Conservation (phyloP, 1,140 invertebrate species). For the Psilanteris sp. region DNA sequence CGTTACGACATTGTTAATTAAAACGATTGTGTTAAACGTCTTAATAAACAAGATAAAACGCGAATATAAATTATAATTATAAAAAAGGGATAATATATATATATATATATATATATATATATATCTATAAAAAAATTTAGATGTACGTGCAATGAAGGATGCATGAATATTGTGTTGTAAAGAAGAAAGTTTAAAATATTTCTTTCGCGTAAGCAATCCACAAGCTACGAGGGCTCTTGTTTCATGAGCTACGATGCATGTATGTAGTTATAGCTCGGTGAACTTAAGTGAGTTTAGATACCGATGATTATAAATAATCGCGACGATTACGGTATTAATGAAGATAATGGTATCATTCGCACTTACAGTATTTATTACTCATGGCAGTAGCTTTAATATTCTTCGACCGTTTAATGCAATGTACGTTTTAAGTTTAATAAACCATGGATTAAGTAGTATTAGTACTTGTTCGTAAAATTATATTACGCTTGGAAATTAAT, state of each 20-base stretch:
- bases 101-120: too few species aligned
- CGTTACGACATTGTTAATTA: too few species aligned
- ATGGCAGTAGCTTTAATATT: constrained; percentile 45
- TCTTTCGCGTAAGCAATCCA: constrained; percentile 13
- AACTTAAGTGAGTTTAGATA: constrained; percentile 39
- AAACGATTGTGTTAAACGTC: too few species aligned
- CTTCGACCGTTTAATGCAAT: constrained; percentile 44
- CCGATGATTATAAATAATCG: constrained; percentile 53
- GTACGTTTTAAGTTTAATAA: constrained; percentile 53
- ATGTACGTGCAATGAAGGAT: too few species aligned
- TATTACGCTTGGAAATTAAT: constrained; percentile 15
- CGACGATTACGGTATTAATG: constrained; percentile 55
- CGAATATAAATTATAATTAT: too few species aligned
- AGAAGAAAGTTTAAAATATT: constrained; percentile 6
- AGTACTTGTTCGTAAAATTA: constrained; percentile 11
- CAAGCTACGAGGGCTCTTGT: constrained; percentile 27
- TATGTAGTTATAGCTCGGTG: constrained; percentile 5
- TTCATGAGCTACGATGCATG: constrained; percentile 21
- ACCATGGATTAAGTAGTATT: constrained; percentile 33
- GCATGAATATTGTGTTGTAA: too few species aligned
- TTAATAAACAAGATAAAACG: too few species aligned
- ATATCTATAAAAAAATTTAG: too few species aligned
- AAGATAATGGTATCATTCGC: constrained; percentile 59
- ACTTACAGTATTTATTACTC: constrained; percentile 39
- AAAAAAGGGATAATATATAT: too few species aligned